Conservation (phyloP, 2,888 invertebrate species). For the Drosophila ustulata region DNA sequence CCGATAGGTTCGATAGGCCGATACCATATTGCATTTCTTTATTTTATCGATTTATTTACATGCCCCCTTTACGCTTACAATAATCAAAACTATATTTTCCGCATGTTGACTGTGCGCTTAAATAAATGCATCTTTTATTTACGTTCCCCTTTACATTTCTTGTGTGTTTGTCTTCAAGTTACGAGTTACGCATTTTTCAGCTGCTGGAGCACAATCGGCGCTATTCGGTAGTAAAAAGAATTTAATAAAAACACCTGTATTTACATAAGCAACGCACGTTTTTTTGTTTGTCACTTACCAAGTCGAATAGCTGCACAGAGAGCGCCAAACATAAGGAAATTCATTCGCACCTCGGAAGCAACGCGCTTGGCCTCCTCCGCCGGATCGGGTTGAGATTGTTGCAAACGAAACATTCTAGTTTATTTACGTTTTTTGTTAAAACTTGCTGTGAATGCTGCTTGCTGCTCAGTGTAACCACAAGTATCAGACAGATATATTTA, state of each 20-base stretch:
- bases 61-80: conserved; percentile 13
- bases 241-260: conserved; percentile 30
- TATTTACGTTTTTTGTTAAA: conserved; percentile 16
- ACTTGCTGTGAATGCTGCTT: neutral
- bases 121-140: conserved; percentile 58
- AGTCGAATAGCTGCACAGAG: conserved; percentile 81
- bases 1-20: conserved; percentile 39
- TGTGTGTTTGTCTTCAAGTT: conserved; percentile 10
- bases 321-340: conserved; percentile 80
- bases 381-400: conserved; percentile 84
- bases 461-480: neutral
- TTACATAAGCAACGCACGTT: conserved; percentile 56
- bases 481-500: neutral
- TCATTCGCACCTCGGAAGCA: conserved; percentile 81
- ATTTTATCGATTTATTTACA: conserved; percentile 40
- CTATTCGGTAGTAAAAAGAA: conserved; percentile 30
- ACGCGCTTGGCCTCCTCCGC: conserved; percentile 84
- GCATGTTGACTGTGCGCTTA: conserved; percentile 24
- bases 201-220: conserved; percentile 60
- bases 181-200: conserved; percentile 57
- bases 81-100: conserved; percentile 6
- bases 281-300: conserved; percentile 68
- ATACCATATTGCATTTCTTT: conserved; percentile 35
- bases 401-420: conserved; percentile 83
- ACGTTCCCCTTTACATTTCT: conserved; percentile 14